Conservation (phyloP, 2,888 invertebrate genomes). For the Pemphredon lugubris region DNA sequence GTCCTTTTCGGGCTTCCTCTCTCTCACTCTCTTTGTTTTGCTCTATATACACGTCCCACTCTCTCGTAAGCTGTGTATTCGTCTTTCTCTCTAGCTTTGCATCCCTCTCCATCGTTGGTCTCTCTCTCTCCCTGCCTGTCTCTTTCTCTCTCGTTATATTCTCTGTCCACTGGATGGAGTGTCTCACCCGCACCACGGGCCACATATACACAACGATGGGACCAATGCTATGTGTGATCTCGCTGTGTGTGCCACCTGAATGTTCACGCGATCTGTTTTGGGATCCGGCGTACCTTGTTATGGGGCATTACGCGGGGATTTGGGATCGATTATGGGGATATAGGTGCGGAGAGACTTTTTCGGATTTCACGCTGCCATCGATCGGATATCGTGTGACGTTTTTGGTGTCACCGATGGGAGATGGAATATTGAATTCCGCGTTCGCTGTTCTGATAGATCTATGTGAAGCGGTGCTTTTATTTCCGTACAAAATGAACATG, state of each 20-base stretch:
- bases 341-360: too few species aligned
- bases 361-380: too few species aligned
- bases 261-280: not conserved
- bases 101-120: constrained; percentile 25
- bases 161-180: constrained; percentile 24
- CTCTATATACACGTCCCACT: constrained; percentile 19
- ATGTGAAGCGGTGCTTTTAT: too few species aligned
- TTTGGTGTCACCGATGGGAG: too few species aligned
- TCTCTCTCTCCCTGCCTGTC: constrained; percentile 15
- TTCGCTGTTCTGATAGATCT: too few species aligned
- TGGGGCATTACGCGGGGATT: not conserved
- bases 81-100: constrained; percentile 22
- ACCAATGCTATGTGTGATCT: constrained; percentile 1
- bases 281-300: not conserved
- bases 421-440: too few species aligned
- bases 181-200: constrained; percentile 31
- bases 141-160: constrained; percentile 26
- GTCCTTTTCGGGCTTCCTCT: constrained; percentile 13
- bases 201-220: constrained; percentile 22
- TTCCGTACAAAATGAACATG: too few species aligned
- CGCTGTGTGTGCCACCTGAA: not conserved
- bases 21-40: constrained; percentile 21
- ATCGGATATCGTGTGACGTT: too few species aligned
- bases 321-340: too few species aligned
- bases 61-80: constrained; percentile 15